phyloP scores from a whole-genome alignment of 2,888 invertebrate genomes.

The Limnephilus auricula region DNA sequence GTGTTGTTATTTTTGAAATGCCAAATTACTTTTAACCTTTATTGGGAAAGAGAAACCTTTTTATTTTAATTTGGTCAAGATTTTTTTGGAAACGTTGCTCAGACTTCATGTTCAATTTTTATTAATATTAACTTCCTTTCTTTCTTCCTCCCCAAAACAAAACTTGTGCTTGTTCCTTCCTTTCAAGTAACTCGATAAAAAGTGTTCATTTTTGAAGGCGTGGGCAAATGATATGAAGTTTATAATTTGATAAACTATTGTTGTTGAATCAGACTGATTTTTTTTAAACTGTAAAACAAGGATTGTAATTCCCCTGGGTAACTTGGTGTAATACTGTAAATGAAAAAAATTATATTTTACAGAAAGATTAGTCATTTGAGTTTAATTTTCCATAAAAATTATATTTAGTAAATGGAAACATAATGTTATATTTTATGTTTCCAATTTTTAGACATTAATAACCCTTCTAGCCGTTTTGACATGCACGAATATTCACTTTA shows the following conservation, averaged over 20 bases:
- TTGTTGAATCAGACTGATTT: conserved; percentile 33
- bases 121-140: neutral
- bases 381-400: neutral
- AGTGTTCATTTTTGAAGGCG: conserved; percentile 30
- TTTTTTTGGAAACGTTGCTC: neutral
- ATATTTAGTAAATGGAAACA: no score
- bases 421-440: no score
- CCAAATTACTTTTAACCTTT: neutral
- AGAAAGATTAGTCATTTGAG: neutral
- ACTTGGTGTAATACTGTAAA: neutral
- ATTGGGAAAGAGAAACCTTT: neutral
- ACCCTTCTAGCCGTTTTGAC: neutral
- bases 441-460: neutral
- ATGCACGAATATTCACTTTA: neutral
- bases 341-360: neutral
- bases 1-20: neutral
- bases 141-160: neutral
- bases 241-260: conserved; percentile 28
- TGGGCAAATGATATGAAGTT: neutral
- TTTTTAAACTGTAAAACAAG: conserved; percentile 17
- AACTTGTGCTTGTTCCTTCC: neutral
- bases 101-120: neutral
- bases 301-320: neutral
- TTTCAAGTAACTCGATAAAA: conserved; percentile 31
- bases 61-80: neutral